Evolutionary conservation across 2,888 invertebrate genomes (phyloP), one percentile per base, ranked within the genome.

Genomic region (Philereme transversata): DNA sequence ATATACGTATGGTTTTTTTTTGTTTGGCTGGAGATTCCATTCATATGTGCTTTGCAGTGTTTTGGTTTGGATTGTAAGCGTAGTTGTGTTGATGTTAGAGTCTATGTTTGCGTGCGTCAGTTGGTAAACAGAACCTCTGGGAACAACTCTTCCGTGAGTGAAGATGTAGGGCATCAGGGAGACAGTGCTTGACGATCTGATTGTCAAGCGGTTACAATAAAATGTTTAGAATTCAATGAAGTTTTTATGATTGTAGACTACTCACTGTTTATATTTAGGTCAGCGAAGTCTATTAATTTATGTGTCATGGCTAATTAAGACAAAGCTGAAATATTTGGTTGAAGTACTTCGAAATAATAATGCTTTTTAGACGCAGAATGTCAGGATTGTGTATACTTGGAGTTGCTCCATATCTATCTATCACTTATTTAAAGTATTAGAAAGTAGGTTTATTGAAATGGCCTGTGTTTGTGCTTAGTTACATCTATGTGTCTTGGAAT

Each of bases 51-150:
- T 33, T 54, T 50, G 49, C 50, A 38, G 55, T 57, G 57, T 40
- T 47, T n/a, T 49, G 57, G 41, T 59, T 60, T 58, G 57, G 55
- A 65, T 64, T 65, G 56, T 62, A 49, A 57, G 48, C 66, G 36
- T 54, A 64, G 65, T 61, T 57, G 36, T 46, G 49, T 57, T 62
- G 52, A 53, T 10, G 52, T 55, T 67, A 68, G 62, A 51, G 68
- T 67, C 57, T 56, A 57, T 54, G 60, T 65, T 68, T 44, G 62
- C 35, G 33, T 47, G 70, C 59, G 51, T 47, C 53, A 41, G 54
- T 53, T 65, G 52, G 60, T 70, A 65, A 69, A 69, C 69, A 67
- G 69, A 64, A 65, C 62, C 64, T 57, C 64, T 46, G 44, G 35
- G 9, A 8, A 40, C 36, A 44, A 34, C 34, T 57, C 50, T 57